Conservation (phyloP, 2,797 vertebrate genomes). For the Picus viridis region DNA sequence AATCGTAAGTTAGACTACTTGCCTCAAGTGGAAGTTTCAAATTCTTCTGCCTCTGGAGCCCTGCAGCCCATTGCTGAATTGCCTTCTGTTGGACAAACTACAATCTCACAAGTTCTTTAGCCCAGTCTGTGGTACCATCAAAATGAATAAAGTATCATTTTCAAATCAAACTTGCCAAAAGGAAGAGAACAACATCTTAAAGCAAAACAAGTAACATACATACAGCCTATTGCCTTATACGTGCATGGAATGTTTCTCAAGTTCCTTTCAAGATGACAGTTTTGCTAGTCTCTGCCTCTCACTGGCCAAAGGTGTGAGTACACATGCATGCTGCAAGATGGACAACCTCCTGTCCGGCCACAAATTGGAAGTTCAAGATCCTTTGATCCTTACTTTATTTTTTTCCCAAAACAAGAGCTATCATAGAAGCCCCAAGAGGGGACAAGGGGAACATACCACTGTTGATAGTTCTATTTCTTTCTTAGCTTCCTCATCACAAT, state of each 20-base stretch:
- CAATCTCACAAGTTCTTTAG: neutral
- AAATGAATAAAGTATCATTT: neutral
- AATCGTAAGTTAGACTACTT: neutral
- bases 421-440: neutral
- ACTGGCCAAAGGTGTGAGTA: neutral
- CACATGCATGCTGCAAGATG: neutral
- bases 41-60: neutral
- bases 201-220: neutral
- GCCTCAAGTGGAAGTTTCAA: neutral
- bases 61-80: neutral
- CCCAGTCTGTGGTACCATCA: neutral
- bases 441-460: rapidly evolving
- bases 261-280: neutral
- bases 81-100: neutral
- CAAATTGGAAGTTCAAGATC: neutral
- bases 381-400: neutral
- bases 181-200: neutral
- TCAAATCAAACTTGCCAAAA: neutral
- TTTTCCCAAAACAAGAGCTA: neutral
- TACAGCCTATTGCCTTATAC: neutral
- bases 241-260: rapidly evolving
- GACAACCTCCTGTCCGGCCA: neutral
- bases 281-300: neutral
- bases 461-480: neutral
- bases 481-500: neutral